Conservation (phyloP, 2,113 vertebrate genomes). For the Phalacrocorax pelagicus region DNA sequence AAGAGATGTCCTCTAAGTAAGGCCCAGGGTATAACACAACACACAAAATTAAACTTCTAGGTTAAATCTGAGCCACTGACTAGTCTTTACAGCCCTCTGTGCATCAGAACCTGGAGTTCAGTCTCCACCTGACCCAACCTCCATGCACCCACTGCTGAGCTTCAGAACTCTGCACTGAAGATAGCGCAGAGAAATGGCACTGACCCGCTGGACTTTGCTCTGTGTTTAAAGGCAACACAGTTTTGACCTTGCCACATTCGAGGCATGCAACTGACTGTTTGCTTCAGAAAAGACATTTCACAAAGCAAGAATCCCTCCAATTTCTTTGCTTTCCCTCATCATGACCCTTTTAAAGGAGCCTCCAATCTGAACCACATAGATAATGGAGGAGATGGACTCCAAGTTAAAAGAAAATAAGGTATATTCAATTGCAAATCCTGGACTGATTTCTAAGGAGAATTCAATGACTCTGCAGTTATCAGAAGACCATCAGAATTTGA, state of each 20-base stretch:
- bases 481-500: background rate
- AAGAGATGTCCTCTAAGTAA: background rate
- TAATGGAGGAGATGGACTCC: background rate
- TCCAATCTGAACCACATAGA: background rate
- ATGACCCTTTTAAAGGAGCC: background rate
- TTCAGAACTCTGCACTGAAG: background rate
- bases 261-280: background rate
- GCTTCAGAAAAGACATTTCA: background rate
- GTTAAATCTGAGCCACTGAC: background rate
- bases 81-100: background rate
- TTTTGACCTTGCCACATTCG: background rate
- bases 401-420: background rate
- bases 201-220: background rate
- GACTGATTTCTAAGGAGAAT: background rate
- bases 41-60: background rate
- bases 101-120: background rate
- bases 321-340: background rate
- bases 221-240: background rate
- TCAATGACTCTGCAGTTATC: background rate
- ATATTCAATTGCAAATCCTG: background rate
- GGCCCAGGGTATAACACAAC: background rate
- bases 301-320: background rate
- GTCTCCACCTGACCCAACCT: background rate
- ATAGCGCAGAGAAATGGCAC: background rate
- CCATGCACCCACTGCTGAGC: background rate